Evolutionary conservation across 2,888 invertebrate genomes (phyloP), one percentile per base, ranked within the genome.

Genomic region (Linhomoeus sp.): DNA sequence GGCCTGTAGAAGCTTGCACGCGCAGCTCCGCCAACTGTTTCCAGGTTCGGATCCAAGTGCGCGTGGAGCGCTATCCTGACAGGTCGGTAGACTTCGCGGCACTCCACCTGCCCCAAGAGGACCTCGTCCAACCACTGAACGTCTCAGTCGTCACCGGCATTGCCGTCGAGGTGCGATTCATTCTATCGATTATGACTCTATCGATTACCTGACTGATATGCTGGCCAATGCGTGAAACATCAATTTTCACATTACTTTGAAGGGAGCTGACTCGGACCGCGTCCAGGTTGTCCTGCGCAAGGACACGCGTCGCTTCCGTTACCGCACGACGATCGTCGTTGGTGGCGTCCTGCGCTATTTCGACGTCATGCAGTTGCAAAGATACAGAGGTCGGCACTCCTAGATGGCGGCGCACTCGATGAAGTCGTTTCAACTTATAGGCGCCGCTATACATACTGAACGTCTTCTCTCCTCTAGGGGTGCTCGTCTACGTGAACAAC

Each of bases 61-160:
- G 62, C 23, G 42, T 64, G 29, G 62, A 62, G 48, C 52, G 59
- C 37, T 62, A 63, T 53, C 62, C 62, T 24, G 57, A 64, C 47
- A 43, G 62, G 29, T 54, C 53, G n/a, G 58, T 63, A 23, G 63
- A 62, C 46, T 63, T 60, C 49, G 56, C 59, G 54, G 41, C 20
- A 24, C 59, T 56, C 19, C 50, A 55, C 47, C 52, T 61, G 17
- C 50, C 54, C 2, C 63, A 63, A 47, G 53, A 54, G 29, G 56
- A 62, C 26, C 51, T 63, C 25, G 63, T 63, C 2, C 60, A 61
- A 43, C 63, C 63, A 7, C 56, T 57, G 17, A 63, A 64, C 46
- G 58, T 55, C 17, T 61, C 62, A 9, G 63, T 63, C 1, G 54
- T 63, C 52, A 63, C 63, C 3, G 49, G 46, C 24, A 24, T 49